These are phyloP conservation scores for Corapipo altera DNA, from an alignment of 2,113 vertebrate species.

Conservation along the genomic window DNA sequence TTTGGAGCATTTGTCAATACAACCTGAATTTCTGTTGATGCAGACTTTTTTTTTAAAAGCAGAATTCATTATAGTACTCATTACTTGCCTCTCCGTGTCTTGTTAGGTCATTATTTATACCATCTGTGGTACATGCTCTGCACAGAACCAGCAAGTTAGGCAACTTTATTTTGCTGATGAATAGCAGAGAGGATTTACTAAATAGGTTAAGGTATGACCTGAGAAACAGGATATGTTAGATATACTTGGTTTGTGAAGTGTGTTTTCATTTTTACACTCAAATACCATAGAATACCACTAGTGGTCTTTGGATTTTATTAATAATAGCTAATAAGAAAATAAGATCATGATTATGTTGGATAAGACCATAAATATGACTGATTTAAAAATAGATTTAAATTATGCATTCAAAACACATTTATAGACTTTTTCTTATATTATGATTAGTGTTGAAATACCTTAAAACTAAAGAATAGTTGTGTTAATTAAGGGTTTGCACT, in stretches of 20 bases:
- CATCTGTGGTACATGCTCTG: not conserved
- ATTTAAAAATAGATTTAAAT: not conserved
- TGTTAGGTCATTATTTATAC: not conserved
- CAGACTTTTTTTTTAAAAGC: not conserved
- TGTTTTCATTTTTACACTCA: not conserved
- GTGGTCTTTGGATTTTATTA: not conserved
- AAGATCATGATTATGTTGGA: not conserved
- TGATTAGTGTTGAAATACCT: not conserved
- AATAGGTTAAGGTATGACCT: not conserved
- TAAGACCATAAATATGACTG: not conserved
- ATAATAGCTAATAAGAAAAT: not conserved
- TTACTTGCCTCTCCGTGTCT: not conserved
- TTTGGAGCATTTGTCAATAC: not conserved
- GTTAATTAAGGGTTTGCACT: not conserved
- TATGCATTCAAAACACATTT: not conserved
- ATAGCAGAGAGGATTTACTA: not conserved
- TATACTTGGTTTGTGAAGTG: not conserved
- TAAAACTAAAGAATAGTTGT: not conserved
- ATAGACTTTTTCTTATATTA: not conserved
- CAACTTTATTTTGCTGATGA: not conserved
- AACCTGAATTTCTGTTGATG: not conserved
- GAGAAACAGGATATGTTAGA: not conserved
- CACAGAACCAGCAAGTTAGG: not conserved
- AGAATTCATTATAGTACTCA: not conserved
- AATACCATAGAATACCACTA: not conserved